Evolutionary conservation across 2,888 invertebrate species (phyloP).

Genomic region (Drosophila paucipuncta): DNA sequence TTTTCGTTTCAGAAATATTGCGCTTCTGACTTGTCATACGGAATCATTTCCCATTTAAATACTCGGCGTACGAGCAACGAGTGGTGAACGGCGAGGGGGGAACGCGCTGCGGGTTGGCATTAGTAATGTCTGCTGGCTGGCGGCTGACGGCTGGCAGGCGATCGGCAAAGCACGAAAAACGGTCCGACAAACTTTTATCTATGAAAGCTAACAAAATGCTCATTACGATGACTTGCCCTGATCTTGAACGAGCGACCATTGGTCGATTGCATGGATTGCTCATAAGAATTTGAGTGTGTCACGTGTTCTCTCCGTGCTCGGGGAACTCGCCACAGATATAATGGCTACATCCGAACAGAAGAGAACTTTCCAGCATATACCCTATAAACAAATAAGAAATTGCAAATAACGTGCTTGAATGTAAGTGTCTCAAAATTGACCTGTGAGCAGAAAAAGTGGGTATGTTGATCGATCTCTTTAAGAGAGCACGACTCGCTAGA

Average conservation of each 20-base stretch:
- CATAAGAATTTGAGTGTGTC: constrained; percentile 24
- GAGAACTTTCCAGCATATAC: neutral
- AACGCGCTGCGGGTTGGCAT: constrained; percentile 29
- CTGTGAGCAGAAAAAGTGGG: neutral
- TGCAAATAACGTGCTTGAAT: neutral
- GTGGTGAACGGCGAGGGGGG: neutral
- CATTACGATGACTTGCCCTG: constrained; percentile 20
- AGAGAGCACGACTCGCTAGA: neutral
- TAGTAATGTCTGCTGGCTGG: constrained; percentile 49
- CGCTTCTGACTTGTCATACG: constrained; percentile 74
- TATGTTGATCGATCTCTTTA: neutral
- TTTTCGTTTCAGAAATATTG: constrained; percentile 64
- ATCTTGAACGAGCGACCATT: constrained; percentile 34
- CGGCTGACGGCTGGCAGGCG: constrained; percentile 14
- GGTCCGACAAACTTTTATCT: constrained; percentile 39
- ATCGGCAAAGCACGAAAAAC: constrained; percentile 9
- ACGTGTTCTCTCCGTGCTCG: constrained; percentile 68
- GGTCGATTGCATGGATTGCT: constrained; percentile 33
- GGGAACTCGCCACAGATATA: constrained; percentile 66
- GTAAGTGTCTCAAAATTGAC: neutral
- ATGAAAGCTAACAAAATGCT: constrained; percentile 24
- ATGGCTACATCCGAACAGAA: constrained; percentile 26
- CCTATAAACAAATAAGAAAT: neutral
- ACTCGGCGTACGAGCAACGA: constrained; percentile 37
- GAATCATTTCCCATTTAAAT: constrained; percentile 73